These are phyloP conservation scores for Chymomyza caudatula DNA, from an alignment of 2,888 invertebrate genomes.

Conservation along the genomic window DNA sequence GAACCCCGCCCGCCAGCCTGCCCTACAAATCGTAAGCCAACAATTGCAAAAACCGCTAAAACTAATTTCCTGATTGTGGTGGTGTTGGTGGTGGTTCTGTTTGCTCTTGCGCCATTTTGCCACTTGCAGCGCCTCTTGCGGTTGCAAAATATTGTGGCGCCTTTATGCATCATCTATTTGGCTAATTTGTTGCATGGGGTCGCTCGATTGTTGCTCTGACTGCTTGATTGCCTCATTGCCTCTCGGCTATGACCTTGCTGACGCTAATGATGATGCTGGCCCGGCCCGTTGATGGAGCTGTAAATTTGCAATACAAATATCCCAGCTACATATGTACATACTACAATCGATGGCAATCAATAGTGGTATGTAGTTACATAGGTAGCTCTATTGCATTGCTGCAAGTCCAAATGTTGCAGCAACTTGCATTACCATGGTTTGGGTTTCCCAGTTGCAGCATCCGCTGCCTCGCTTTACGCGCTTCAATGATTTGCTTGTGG, in stretches of 20 bases:
- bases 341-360: conserved; percentile 66
- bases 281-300: conserved; percentile 56
- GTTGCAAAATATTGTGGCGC: conserved; percentile 10
- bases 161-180: conserved; percentile 71
- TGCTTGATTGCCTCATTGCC: conserved; percentile 33
- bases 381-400: conserved; percentile 54
- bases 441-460: conserved; percentile 46
- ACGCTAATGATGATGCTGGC: conserved; percentile 50
- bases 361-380: conserved; percentile 56
- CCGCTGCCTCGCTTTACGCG: conserved; percentile 62
- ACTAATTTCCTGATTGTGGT: conserved; percentile 59
- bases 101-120: conserved; percentile 51
- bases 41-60: conserved; percentile 54
- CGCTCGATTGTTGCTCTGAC: neutral
- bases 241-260: conserved; percentile 37
- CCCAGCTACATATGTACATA: no score
- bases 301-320: conserved; percentile 72
- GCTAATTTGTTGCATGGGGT: conserved; percentile 55
- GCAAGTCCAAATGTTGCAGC: conserved; percentile 7
- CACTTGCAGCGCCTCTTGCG: conserved; percentile 1
- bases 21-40: neutral
- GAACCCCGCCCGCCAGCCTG: neutral
- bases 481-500: conserved; percentile 58
- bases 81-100: conserved; percentile 20
- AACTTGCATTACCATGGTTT: conserved; percentile 24